Evolutionary conservation across 2,888 invertebrate genomes (phyloP), one percentile per base, ranked within the genome.

Genomic region (Sarcophaga rosellei): DNA sequence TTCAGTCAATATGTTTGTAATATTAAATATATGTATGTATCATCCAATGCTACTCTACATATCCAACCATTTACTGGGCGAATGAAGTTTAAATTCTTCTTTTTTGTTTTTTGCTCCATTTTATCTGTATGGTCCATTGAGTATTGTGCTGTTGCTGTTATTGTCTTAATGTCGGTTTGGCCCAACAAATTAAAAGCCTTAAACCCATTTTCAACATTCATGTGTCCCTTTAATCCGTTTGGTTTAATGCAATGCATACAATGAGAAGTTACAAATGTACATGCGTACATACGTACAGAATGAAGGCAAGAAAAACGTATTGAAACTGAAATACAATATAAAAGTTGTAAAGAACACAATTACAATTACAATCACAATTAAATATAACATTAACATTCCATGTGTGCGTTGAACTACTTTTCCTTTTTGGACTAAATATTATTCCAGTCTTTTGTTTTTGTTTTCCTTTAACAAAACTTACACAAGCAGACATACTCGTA

Each of bases 141-240:
- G 74, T 68, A 78, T 45, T 62, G 53, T 47, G 6, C 53, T 53
- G 53, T 17, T 53, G 53, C 4, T 53, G 53, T 53, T 12, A 23
- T 44, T 35, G 15, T 35, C 17, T 12, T 84, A 21, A 63, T 74
- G 63, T 20, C 79, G 85, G 76, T 87, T 74, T 88, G 84, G 84
- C 87, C 88, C 88, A 85, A 72, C 77, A 88, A 88, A 88, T 88
- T 88, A 87, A 86, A 88, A 88, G 80, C 82, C 86, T 84, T 77
- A 78, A 88, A 84, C 87, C 87, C 82, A 88, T 85, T 88, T 53
- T 88, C 74, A 85, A 78, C 81, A 86, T 87, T 87, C 84, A 86
- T 86, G 72, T 82, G 66, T 85, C 84, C 86, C 86, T 74, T 79
- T 76, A 77, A 53, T 53, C 53, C 78, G 69, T 73, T 81, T 45